A percentile compares a stretch with the other conserved stretches of the same genome.
These are phyloP conservation scores for Meiosimyza decipiens DNA, from an alignment of 2,888 invertebrate species.

Conservation along the genomic window DNA sequence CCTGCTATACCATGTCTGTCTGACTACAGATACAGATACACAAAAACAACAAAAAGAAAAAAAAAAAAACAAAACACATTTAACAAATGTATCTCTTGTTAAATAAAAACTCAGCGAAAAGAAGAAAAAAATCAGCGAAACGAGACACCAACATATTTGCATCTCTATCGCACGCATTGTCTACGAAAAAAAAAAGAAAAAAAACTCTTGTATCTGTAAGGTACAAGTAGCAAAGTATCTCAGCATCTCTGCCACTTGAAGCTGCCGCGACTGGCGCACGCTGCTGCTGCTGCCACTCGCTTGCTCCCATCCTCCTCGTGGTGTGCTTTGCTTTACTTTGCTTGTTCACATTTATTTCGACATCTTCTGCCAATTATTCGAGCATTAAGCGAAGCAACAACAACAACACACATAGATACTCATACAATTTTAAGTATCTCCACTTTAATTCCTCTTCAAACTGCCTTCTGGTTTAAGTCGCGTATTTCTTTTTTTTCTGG, in stretches of 20 bases:
- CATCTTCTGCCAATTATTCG: conserved; percentile 22
- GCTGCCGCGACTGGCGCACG: conserved; percentile 29
- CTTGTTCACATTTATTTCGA: conserved; percentile 34
- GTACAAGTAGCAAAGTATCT: conserved; percentile 5
- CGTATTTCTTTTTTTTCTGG: too few species aligned
- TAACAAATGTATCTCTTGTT: conserved; percentile 56
- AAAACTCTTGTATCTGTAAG: not conserved
- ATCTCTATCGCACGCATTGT: conserved; percentile 19
- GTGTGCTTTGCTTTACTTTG: conserved; percentile 21
- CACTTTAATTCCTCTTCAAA: too few species aligned
- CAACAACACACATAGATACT: conserved; percentile 1
- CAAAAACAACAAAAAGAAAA: conserved; percentile 54
- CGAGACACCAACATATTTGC: conserved; percentile 44
- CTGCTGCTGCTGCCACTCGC: too few species aligned
- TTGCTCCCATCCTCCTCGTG: not conserved
- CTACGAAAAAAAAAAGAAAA: not conserved
- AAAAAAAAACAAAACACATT: conserved; percentile 58
- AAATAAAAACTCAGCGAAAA: conserved; percentile 32
- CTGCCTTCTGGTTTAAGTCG: too few species aligned
- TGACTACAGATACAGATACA: too few species aligned
- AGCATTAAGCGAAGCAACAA: conserved; percentile 26
- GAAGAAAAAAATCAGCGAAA: conserved; percentile 33
- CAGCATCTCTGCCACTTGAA: conserved; percentile 17
- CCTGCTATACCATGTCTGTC: not conserved
- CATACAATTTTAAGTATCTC: not conserved